Evolutionary conservation across 2,113 vertebrate genomes (phyloP).

Genomic region (Mesocricetus auratus): DNA sequence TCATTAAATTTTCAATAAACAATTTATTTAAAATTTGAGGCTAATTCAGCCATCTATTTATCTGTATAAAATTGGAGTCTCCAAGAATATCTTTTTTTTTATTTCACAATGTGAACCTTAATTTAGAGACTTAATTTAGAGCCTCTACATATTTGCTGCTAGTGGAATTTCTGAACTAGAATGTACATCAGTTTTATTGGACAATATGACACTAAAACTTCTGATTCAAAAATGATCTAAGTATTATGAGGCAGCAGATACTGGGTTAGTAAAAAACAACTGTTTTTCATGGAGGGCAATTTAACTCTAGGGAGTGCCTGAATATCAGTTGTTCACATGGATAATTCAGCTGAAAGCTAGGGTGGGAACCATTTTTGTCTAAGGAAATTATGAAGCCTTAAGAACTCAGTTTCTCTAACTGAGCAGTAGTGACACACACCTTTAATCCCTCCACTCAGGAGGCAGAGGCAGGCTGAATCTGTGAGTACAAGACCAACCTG

Average conservation of each 20-base stretch:
- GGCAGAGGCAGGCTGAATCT: no score
- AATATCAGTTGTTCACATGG: no score
- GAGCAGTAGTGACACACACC: no score
- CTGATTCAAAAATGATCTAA: neutral
- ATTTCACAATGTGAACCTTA: neutral
- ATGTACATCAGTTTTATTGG: neutral
- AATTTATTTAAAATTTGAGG: neutral
- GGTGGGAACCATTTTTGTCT: no score
- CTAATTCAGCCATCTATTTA: neutral
- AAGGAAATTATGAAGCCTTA: no score
- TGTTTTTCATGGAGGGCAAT: rapidly evolving
- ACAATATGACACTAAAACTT: neutral
- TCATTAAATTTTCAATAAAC: neutral
- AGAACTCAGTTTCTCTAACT: no score
- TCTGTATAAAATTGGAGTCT: neutral
- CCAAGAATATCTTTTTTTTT: neutral
- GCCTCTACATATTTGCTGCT: neutral
- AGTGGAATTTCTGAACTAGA: neutral
- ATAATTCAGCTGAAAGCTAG: no score
- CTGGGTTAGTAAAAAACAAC: neutral
- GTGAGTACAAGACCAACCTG: no score
- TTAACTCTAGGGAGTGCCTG: no score
- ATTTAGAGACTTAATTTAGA: neutral
- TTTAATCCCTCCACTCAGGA: no score
- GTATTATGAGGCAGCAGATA: neutral